phyloP scores from a whole-genome alignment of 2,113 vertebrate species.

The Nematolebias whitei region DNA sequence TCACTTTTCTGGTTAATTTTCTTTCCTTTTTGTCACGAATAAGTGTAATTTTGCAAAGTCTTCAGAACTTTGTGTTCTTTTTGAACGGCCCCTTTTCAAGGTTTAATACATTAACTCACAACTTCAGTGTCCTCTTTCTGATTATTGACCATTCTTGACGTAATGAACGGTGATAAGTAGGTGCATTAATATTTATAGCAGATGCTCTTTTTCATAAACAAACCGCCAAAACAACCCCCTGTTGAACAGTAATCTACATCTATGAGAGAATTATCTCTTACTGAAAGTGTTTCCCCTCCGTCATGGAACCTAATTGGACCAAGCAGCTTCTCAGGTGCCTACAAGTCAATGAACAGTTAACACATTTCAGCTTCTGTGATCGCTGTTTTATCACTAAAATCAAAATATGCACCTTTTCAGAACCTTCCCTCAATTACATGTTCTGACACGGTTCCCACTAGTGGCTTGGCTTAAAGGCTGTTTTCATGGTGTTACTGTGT shows the following conservation, averaged over 20 bases:
- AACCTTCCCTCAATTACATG: constrained; percentile 60
- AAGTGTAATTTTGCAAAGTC: constrained; percentile 7
- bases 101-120: no score
- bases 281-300: constrained; percentile 4
- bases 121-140: neutral
- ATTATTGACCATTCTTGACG: neutral
- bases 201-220: neutral
- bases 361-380: constrained; percentile 45
- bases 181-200: neutral
- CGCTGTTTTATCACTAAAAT: constrained; percentile 73
- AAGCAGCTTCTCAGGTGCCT: neutral
- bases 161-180: constrained; percentile 7
- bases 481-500: constrained; percentile 50
- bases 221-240: neutral
- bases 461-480: constrained; percentile 48
- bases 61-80: constrained; percentile 1
- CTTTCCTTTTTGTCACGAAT: constrained; percentile 32
- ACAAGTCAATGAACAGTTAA: constrained; percentile 65
- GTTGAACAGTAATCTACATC: neutral
- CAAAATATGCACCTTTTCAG: constrained; percentile 72
- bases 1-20: constrained; percentile 68
- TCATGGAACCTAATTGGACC: constrained; percentile 15
- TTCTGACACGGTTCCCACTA: constrained; percentile 65
- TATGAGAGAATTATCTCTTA: neutral
- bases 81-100: neutral